A percentile compares a stretch with the other conserved stretches of the same genome.
Evolutionary conservation across 92 coral and sea anemone species (phyloP).

Genomic region (Siderastrea radians): DNA sequence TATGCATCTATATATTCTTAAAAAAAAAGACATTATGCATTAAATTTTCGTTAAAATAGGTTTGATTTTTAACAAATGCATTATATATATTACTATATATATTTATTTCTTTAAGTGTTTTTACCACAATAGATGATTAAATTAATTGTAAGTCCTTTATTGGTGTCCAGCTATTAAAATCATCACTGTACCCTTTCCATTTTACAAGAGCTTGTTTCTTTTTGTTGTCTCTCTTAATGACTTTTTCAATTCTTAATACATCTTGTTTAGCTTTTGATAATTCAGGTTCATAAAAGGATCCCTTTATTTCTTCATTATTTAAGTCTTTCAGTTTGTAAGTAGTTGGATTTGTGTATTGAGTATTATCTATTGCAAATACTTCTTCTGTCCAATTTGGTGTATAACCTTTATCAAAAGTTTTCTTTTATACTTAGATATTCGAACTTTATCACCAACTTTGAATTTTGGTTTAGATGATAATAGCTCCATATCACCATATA

Average conservation of each 20-base stretch:
- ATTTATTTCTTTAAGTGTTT: too few species aligned
- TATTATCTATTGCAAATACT: conserved; percentile 25
- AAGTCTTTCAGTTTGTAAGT: conserved; percentile 53
- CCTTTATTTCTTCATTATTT: conserved; percentile 57
- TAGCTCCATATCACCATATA: too few species aligned
- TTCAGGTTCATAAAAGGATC: conserved; percentile 52
- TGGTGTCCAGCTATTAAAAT: conserved; percentile 54
- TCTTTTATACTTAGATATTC: too few species aligned
- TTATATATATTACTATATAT: too few species aligned
- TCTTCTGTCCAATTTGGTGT: conserved; percentile 58
- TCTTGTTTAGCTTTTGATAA: conserved; percentile 57
- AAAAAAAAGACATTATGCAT: too few species aligned
- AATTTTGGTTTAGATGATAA: too few species aligned
- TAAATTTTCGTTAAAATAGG: too few species aligned
- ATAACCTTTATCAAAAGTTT: neutral
- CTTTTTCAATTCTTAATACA: conserved; percentile 53
- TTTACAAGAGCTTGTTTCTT: conserved; percentile 61
- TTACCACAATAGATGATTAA: too few species aligned
- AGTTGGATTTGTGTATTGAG: conserved; percentile 41
- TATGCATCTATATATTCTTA: too few species aligned
- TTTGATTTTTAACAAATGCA: too few species aligned
- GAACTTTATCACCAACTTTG: too few species aligned
- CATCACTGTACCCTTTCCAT: conserved; percentile 58
- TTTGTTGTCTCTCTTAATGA: conserved; percentile 55
- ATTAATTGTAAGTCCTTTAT: conserved; percentile 23